Evolutionary conservation across 2,888 invertebrate genomes (phyloP).

Genomic region (Steinernema carpocapsae): DNA sequence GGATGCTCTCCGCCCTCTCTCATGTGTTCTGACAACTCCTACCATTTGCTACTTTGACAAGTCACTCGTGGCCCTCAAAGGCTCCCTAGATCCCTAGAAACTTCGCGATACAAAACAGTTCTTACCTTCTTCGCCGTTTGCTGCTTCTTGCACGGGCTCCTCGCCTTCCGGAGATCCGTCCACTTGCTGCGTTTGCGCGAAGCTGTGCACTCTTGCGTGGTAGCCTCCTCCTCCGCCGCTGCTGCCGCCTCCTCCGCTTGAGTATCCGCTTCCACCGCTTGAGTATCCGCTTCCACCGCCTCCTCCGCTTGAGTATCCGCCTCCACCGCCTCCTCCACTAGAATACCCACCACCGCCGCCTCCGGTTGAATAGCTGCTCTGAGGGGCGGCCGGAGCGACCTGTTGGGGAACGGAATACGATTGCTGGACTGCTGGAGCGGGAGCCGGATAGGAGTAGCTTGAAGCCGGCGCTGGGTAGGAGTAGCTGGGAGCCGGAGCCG

Average conservation of each 20-base stretch:
- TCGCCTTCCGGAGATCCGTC: conserved; percentile 10
- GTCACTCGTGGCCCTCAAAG: too few relatives aligned
- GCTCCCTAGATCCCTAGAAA: too few relatives aligned
- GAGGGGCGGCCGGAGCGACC: background rate
- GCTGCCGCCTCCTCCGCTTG: background rate
- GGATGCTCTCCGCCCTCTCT: too few relatives aligned
- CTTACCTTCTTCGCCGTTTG: conserved; percentile 1
- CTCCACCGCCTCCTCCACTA: conserved; percentile 5
- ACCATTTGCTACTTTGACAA: too few relatives aligned
- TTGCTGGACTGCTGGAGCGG: background rate
- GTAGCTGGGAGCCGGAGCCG: conserved; percentile 12
- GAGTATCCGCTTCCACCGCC: background rate
- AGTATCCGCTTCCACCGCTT: background rate
- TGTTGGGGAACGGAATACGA: background rate
- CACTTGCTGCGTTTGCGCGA: conserved; percentile 16
- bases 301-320: background rate
- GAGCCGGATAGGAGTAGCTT: background rate
- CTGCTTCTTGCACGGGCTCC: background rate
- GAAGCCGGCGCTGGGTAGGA: background rate
- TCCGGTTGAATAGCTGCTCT: background rate
- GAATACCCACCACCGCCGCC: too few relatives aligned
- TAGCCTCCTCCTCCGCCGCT: background rate
- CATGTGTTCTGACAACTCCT: too few relatives aligned
- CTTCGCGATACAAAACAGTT: background rate
- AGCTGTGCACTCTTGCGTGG: conserved; percentile 12